These are phyloP conservation scores for Rhamphomyia laevipes DNA, from an alignment of 2,888 invertebrate species.

Conservation along the genomic window DNA sequence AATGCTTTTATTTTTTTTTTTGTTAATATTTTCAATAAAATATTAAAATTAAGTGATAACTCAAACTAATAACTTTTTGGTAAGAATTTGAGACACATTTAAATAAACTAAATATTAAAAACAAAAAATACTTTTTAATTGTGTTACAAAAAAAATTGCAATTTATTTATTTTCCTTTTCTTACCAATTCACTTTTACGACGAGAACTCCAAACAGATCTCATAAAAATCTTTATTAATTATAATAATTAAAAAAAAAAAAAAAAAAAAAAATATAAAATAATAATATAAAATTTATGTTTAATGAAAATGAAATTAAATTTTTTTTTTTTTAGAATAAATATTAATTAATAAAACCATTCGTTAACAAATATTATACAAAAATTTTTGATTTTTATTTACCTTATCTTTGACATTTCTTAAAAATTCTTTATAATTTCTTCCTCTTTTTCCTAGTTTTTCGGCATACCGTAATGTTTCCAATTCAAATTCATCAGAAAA, in stretches of 20 bases:
- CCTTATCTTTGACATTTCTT: conserved; percentile 81
- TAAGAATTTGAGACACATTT: no score
- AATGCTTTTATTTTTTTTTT: no score
- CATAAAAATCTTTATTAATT: conserved; percentile 3
- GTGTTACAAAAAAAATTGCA: no score
- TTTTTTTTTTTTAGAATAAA: conserved; percentile 10
- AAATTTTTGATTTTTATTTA: conserved; percentile 30
- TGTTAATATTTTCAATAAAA: no score
- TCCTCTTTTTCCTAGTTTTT: conserved; percentile 40
- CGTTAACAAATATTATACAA: no score
- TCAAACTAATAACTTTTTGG: no score
- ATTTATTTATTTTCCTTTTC: no score
- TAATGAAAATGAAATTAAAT: background rate
- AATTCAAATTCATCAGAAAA: conserved; percentile 93
- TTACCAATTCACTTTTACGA: no score
- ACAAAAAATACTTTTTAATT: no score
- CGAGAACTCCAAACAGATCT: background rate
- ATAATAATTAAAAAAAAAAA: conserved; percentile 7
- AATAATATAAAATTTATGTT: background rate
- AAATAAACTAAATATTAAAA: no score
- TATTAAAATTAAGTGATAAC: no score
- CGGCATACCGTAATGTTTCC: conserved; percentile 54
- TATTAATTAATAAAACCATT: conserved; percentile 10
- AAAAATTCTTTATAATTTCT: conserved; percentile 65
- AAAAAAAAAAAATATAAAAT: conserved; percentile 14